Base-by-base conservation (phyloP, 2,888 invertebrate genomes). In the Archips crataeganus region DNA sequence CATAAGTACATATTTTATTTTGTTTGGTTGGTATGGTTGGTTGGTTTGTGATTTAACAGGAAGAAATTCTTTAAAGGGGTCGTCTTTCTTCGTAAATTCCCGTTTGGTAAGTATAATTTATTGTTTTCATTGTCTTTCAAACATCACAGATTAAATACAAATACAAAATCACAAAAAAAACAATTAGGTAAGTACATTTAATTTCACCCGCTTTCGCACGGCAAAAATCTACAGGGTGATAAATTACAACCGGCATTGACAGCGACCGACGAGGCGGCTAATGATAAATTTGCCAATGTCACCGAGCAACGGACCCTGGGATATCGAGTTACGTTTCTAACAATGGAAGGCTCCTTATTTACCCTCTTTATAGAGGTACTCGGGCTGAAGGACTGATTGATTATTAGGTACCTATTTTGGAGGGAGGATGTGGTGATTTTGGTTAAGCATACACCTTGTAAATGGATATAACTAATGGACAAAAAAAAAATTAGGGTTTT, bases 271-370 rank as follows among this genome's bases (percentile, higher is more conserved):
- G 62, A 62, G 54, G 36, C 45, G 62, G 15, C 15, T 62, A 62
- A 67, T 72, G 71, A 67, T 62, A 61, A 72, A 72, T 73, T 73
- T 73, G 73, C 68, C 73, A 73, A 73, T 68, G 59, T 68, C 73
- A 59, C 49, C 36, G 71, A 39, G 60, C 72, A 68, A 34, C 57
- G 72, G 63, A 68, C 68, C 63, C 71, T 66, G 47, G 8, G 62
- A 61, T 63, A 59, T 73, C 68, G 39, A 49, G 47, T 68, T 72
- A 47, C 67, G 13, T 39, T 15, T 8, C 42, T 51, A 36, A 64
- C 39, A 71, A 49, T 71, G 60, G 65, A n/a, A 13, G 45, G 64
- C 45, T 59, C 57, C 32, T 62, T 72, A 66, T 66, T 71, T 61
- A 61, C 71, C 66, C 39, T 49, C n/a, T 54, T 62, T 23, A 57